Evolutionary conservation across 2,113 vertebrate genomes (phyloP).

Genomic region (Oriolus oriolus): DNA sequence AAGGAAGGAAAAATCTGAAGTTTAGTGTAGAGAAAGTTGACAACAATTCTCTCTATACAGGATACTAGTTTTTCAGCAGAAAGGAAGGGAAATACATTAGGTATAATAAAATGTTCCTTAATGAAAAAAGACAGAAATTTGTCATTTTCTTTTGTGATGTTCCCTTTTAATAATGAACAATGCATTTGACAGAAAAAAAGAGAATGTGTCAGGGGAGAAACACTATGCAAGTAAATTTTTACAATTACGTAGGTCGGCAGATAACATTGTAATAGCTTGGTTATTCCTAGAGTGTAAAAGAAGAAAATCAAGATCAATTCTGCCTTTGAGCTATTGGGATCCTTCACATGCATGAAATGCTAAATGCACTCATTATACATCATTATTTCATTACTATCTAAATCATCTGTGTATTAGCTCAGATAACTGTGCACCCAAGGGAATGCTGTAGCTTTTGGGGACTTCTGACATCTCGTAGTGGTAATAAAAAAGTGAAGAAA

Average conservation of each 20-base stretch:
- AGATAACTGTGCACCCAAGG: conserved; percentile 53
- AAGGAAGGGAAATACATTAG: neutral
- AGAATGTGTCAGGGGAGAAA: neutral
- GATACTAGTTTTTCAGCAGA: neutral
- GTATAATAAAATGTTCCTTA: neutral
- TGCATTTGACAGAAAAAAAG: neutral
- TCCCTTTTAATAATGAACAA: neutral
- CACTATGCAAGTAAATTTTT: neutral
- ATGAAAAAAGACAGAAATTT: neutral
- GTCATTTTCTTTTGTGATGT: neutral
- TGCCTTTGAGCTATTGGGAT: conserved; percentile 36
- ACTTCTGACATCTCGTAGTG: neutral
- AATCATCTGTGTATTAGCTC: conserved; percentile 58
- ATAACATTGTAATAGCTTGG: neutral
- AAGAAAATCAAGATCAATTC: conserved; percentile 43
- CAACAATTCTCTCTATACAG: neutral
- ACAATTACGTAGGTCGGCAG: neutral
- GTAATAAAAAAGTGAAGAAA: neutral
- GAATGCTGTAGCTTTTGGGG: conserved; percentile 41
- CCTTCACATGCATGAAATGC: conserved; percentile 54
- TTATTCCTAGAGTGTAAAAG: neutral
- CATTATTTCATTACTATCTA: conserved; percentile 67
- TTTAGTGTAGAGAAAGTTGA: neutral
- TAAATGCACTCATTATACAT: conserved; percentile 49
- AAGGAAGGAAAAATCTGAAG: neutral